phyloP scores from a whole-genome alignment of 2,113 vertebrate species.

The Hylia prasina region DNA sequence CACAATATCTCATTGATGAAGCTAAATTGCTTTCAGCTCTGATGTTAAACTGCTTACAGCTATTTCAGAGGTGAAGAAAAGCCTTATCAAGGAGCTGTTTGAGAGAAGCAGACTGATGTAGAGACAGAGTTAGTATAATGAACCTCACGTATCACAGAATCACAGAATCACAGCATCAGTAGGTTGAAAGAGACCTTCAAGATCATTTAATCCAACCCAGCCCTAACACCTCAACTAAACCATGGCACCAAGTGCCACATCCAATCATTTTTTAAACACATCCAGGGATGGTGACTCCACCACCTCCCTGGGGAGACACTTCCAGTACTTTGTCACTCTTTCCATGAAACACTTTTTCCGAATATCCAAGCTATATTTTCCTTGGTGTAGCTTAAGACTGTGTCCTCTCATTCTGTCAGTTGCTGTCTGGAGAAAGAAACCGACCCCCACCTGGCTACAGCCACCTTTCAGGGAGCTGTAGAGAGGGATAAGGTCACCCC shows the following conservation, averaged over 20 bases:
- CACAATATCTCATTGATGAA: neutral
- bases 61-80: neutral
- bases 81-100: neutral
- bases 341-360: neutral
- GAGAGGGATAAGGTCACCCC: neutral
- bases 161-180: neutral
- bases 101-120: neutral
- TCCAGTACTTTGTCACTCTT: neutral
- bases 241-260: neutral
- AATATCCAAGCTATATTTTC: neutral
- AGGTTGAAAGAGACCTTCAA: neutral
- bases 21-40: neutral
- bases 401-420: neutral
- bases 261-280: neutral
- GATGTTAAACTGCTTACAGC: neutral
- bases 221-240: neutral
- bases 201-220: neutral
- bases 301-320: neutral
- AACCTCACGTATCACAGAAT: neutral
- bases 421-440: neutral
- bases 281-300: neutral
- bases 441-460: neutral
- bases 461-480: neutral
- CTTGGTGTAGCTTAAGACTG: rapidly evolving
- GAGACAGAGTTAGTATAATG: neutral